Base-by-base conservation (phyloP, 2,888 invertebrate species). In the Hyposoter dolosus region DNA sequence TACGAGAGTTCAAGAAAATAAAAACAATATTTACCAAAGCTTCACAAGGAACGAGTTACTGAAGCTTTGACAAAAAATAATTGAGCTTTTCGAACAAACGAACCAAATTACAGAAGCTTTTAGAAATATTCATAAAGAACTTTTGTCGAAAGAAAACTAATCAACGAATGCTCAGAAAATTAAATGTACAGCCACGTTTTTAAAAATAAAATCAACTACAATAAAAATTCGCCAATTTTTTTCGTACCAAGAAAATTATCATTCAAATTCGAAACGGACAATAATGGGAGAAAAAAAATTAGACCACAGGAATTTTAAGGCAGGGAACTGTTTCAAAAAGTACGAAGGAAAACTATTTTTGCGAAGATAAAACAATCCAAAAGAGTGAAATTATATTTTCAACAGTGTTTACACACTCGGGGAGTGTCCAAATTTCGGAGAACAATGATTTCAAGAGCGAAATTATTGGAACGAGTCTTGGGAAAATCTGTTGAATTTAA, bases 241-340 rank as follows among this genome's bases (percentile, higher is more conserved):
- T 12, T 23, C 0, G 4, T 12, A 12, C 12, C 23, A 12, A 56
- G 23, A 56, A 23, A 56, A 12, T 23, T 56, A 23, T 53, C 0
- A 47, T 12, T 0, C 47, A 28, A 47, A 17, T 15, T 28, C 28
- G 28, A 1, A 23, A 45, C 17, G 28, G 6, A 69, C 17, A 23
- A 10, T 6, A 69, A 47, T 23, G 45, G 10, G 23, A 40, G 35
- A 56, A 12, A 9, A 9, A 35, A 32, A 60, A 28, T 53, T n/a
- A 60, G 6, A 45, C 10, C 40, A 35, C n/a, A 40, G 4, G 12
- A 12, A 43, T 43, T 82, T 23, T 23, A 9, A 1, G 23, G n/a
- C 5, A 50, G 43, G 43, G 23, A 53, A 53, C 35, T 40, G 17
- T 6, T 71, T n/a, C 66, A 43, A 81, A 63, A 47, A 65, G 79